These are phyloP conservation scores for Brachionus plicatilis DNA, from an alignment of 1,140 invertebrate genomes.

Conservation along the genomic window DNA sequence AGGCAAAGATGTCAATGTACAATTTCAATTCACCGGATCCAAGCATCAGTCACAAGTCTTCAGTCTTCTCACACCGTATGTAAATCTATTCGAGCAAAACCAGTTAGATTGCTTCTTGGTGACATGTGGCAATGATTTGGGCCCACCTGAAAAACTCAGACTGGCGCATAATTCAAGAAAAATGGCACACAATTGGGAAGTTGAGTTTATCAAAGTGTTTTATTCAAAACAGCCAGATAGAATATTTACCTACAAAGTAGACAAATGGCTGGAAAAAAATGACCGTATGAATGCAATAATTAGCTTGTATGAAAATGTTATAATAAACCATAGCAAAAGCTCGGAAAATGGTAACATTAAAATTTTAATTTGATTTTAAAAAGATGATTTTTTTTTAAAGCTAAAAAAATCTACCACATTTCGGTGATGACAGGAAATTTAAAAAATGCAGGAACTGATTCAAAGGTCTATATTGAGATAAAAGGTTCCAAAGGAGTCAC, in stretches of 20 bases:
- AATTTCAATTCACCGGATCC: slow-evolving; percentile 16
- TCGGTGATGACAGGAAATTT: slow-evolving; percentile 51
- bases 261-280: slow-evolving; percentile 28
- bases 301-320: neutral
- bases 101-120: slow-evolving; percentile 30
- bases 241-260: slow-evolving; percentile 6
- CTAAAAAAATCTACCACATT: slow-evolving; percentile 53
- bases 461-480: slow-evolving; percentile 49
- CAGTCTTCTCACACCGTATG: slow-evolving; percentile 32
- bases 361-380: no score
- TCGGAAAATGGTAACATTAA: neutral
- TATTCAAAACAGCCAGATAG: slow-evolving; percentile 24
- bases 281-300: neutral
- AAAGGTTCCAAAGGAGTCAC: slow-evolving; percentile 54
- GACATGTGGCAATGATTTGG: neutral
- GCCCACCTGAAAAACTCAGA: neutral
- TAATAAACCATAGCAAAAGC: neutral
- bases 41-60: slow-evolving; percentile 17
- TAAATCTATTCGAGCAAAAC: slow-evolving; percentile 23
- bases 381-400: neutral
- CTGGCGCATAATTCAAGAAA: neutral
- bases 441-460: slow-evolving; percentile 50
- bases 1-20: neutral
- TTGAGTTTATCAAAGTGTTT: neutral
- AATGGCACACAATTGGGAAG: neutral